Evolutionary conservation across 2,797 vertebrate genomes (phyloP), one percentile per base, ranked within the genome.

Genomic region (Sebastes hubbsi): DNA sequence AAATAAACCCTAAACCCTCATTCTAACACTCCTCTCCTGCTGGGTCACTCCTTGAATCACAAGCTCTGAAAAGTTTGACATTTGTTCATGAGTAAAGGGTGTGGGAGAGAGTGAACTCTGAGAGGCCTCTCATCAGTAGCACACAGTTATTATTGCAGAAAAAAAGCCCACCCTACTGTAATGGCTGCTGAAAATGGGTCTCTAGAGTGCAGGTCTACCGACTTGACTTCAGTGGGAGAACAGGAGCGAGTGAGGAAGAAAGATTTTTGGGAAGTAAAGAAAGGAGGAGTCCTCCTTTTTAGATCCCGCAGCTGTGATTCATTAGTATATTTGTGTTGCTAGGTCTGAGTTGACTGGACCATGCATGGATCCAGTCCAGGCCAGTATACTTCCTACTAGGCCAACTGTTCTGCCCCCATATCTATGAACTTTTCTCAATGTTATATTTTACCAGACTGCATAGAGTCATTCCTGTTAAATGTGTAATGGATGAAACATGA

Each of bases 261-360:
- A 72, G 66, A 36, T 82, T 68, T 82, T 78, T 64, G 78, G 75
- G 72, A 80, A 62, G 75, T 78, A n/a, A 80, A 83, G 72, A 54
- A 71, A 72, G 65, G 72, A 79, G 77, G 79, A 82, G 81, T 74
- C 63, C 65, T 81, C 78, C 72, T 77, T 67, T 56, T 59, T 59
- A 68, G 82, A 72, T 65, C 34, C n/a, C 25, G 70, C 89, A 93
- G 87, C 84, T 93, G 88, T 81, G 71, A 88, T 87, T 90, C 82
- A 92, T 92, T 89, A 90, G 77, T 87, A 74, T 89, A 90, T 92
- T 92, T 89, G 85, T 88, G 82, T 90, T 93, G 88, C 84, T 87
- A 72, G 76, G 70, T 88, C 84, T 90, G 84, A 89, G 84, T 75
- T 78, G 81, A 87, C 87, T 89, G 82, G 83, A 81, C 80, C 81